Evolutionary conservation across 92 coral and sea anemone species (phyloP), one percentile per base, ranked within the genome.

Genomic region (Anthopleura xanthogrammica): DNA sequence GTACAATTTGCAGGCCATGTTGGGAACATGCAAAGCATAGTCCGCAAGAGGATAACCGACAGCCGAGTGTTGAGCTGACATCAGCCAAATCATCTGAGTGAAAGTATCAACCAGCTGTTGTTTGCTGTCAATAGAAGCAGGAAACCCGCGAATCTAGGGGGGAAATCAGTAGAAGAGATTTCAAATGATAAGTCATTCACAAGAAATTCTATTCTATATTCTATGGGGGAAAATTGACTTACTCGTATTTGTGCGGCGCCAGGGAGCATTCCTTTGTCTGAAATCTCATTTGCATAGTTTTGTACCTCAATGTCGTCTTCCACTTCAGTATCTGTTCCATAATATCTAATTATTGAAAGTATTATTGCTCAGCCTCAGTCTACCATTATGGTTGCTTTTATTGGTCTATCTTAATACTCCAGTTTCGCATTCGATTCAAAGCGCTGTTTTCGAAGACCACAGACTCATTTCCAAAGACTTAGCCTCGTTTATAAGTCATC

Each of bases 251-350:
- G 68, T 20, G 87, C 91, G 6, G 91, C 93, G 24, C 41, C 82
- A 16, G 79, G 52, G 10, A 88, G 90, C 40, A 40, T 76, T 77
- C 91, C 93, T 13, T 87, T 50, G 3, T 62, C 48, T 1, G 93
- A 90, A 74, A 90, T 8, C 75, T 90, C 91, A 46, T 90, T 90
- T 77, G 85, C 83, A 77, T 77, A 90, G 22, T 60, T 77, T 41
- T 85, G 86, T 1, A 90, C 87, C 80, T 90, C 93, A 9, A 0
- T 62, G 76, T 90, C 93, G 8, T 52, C 79, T 36, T 83, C 41
- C 6, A 90, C 87, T 41, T 82, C 88, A 17, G 41, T 3, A 58
- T 91, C 84, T 9, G 46, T 9, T 7, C 71, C 57, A 60, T 91
- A 91, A 60, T 91, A 91, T 75, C 94, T 91, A 80, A 55, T 29